phyloP scores from a whole-genome alignment of 1,140 invertebrate genomes.

The Magallana angulata region DNA sequence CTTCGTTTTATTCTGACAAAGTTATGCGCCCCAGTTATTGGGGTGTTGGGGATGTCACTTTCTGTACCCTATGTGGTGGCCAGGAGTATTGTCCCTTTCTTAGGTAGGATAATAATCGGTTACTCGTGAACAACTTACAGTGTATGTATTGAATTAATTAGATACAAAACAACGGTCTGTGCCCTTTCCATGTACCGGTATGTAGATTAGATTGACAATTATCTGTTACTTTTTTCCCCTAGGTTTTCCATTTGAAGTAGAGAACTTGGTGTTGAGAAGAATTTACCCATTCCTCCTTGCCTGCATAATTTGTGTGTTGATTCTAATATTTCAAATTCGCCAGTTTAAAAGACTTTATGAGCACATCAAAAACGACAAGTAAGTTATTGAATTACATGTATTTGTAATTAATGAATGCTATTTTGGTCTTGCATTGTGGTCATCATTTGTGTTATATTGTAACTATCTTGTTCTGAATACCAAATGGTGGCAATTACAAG shows the following conservation, averaged over 20 bases:
- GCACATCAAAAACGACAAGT: slow-evolving; percentile 99
- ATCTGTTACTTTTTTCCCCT: slow-evolving; percentile 52
- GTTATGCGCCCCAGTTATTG: slow-evolving; percentile 93
- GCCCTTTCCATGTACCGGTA: no score
- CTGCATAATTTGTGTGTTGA: slow-evolving; percentile 84
- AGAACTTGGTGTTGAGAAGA: slow-evolving; percentile 89
- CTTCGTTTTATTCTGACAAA: slow-evolving; percentile 91
- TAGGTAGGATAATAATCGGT: slow-evolving; percentile 80
- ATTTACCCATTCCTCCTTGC: slow-evolving; percentile 94
- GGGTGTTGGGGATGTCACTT: slow-evolving; percentile 91
- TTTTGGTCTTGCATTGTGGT: no score
- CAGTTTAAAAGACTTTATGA: slow-evolving; percentile 97
- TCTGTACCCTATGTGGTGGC: slow-evolving; percentile 94
- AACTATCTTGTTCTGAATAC: no score
- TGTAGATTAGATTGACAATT: no score
- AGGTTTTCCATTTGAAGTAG: slow-evolving; percentile 86
- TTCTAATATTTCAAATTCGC: slow-evolving; percentile 89
- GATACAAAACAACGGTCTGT: no score
- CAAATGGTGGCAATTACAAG: no score
- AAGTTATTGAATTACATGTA: slow-evolving; percentile 67
- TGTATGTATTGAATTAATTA: no score
- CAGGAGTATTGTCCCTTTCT: slow-evolving; percentile 88
- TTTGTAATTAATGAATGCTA: no score
- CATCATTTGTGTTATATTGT: no score
- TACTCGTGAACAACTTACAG: no score